Evolutionary conservation across 2,797 vertebrate species (phyloP), one percentile per base, ranked within the genome.

Genomic region (Tympanoctomys barrerae): DNA sequence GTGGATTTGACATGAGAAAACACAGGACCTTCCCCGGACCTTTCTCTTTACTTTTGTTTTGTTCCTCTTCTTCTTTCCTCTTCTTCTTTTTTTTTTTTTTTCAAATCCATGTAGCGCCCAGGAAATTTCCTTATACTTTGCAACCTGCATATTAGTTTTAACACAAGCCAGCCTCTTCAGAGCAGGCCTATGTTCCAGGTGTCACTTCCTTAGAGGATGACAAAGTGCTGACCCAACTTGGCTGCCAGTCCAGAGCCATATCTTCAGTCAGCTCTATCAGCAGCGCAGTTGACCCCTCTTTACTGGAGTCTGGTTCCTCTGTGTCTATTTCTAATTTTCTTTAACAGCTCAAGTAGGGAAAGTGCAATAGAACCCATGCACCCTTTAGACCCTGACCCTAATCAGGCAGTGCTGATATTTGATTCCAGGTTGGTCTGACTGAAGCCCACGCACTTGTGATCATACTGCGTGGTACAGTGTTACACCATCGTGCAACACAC

Each of bases 241-340:
- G 33, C 57, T 64, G 13, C 36, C 1, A 11, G 87, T 61, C 18
- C 2, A 54, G 7, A 59, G 14, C 18, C 39, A 19, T 16, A 26
- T 49, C 18, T 68, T 68, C 81, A 42, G 70, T 62, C 26, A 62
- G 87, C 75, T 70, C 83, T 36, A 52, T 52, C 19, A 12, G 7
- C 52, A 52, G 52, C 0, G 10, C 82, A 75, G 28, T 21, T 90
- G 36, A 59, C 13, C 33, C 88, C 36, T 77, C 52, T 75, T 89
- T 75, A 70, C 70, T 92, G 89, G 80, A 54, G 1, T 39, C 77
- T 46, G n/a, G n/a, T 49, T 86, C 33, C 64, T 83, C n/a, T 24
- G 36, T 46, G 46, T 59, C 46, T 75, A 16, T n/a, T 75, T 81
- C 61, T 77, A 75, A 85, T 71, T 93, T 87, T 78, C 82, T 90